phyloP scores from a whole-genome alignment of 1,140 invertebrate species.

The Zaprionus capensis region DNA sequence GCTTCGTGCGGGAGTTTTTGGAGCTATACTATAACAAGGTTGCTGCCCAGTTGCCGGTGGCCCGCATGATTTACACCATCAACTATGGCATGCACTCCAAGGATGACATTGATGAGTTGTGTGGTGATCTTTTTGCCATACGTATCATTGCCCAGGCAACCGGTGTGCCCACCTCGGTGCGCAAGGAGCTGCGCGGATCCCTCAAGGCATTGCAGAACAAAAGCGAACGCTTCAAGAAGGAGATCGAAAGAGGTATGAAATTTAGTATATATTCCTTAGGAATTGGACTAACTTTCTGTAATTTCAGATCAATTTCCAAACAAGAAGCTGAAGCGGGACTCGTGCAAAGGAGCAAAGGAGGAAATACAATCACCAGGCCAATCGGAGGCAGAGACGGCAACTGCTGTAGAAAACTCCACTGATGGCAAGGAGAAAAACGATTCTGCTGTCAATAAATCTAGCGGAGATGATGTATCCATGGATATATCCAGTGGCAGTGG shows the following conservation, averaged over 20 bases:
- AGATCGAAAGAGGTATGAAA: conserved; percentile 61
- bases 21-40: conserved; percentile 83
- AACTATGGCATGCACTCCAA: conserved; percentile 83
- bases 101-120: conserved; percentile 82
- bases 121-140: conserved; percentile 83
- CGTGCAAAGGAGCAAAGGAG: conserved; percentile 50
- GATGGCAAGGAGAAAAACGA: conserved; percentile 45
- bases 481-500: conserved; percentile 29
- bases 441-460: background rate
- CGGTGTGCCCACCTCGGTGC: conserved; percentile 76
- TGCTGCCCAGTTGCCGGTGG: conserved; percentile 71
- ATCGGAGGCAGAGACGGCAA: conserved; percentile 13
- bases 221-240: conserved; percentile 71
- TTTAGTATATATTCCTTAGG: background rate
- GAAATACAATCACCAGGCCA: conserved; percentile 22
- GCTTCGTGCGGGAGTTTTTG: conserved; percentile 77
- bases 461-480: conserved; percentile 43
- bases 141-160: conserved; percentile 80
- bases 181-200: conserved; percentile 78
- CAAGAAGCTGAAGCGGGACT: conserved; percentile 70
- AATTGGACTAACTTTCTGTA: background rate
- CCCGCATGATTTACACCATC: conserved; percentile 80
- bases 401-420: conserved; percentile 8
- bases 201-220: conserved; percentile 74
- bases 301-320: conserved; percentile 65